phyloP scores from a whole-genome alignment of 2,797 vertebrate genomes.

The Neosalanx taihuensis region DNA sequence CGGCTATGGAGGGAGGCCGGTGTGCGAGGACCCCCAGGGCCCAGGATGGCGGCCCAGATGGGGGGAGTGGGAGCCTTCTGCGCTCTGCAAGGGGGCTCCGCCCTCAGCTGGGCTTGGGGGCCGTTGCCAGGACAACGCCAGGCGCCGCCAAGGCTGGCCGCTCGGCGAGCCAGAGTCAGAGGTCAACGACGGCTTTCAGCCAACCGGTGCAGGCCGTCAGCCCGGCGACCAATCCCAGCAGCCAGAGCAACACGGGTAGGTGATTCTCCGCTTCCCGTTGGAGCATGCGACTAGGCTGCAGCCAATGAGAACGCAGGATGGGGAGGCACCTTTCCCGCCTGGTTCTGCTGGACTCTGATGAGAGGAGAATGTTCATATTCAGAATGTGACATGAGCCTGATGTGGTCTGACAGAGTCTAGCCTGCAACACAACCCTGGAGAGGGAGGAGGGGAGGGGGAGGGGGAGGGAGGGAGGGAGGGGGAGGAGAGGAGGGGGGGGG shows the following conservation, averaged over 20 bases:
- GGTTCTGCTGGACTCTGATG: constrained; percentile 52
- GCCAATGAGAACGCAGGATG: constrained; percentile 25
- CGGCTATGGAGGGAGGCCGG: constrained; percentile 52
- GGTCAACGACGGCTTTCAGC: constrained; percentile 65
- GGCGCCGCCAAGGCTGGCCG: constrained; percentile 72
- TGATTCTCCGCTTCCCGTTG: not conserved
- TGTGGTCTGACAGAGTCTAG: constrained; percentile 40
- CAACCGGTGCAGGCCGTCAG: constrained; percentile 79
- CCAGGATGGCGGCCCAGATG: constrained; percentile 69
- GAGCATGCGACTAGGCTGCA: constrained; percentile 31
- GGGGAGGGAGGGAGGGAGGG: constrained; percentile 1
- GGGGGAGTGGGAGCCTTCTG: constrained; percentile 81
- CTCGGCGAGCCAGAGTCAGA: constrained; percentile 80
- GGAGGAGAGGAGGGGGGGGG: not conserved
- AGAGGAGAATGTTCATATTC: constrained; percentile 62
- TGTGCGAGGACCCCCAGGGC: constrained; percentile 55
- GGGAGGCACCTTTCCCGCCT: constrained; percentile 28
- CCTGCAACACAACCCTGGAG: constrained; percentile 44
- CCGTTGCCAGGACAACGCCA: constrained; percentile 56
- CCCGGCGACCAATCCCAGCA: constrained; percentile 69
- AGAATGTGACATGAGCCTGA: constrained; percentile 52
- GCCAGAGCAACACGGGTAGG: constrained; percentile 78
- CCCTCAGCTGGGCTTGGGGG: constrained; percentile 70
- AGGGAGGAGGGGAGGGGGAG: constrained; percentile 12
- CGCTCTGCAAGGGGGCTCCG: constrained; percentile 82